Evolutionary conservation across 2,888 invertebrate species (phyloP), one percentile per base, ranked within the genome.

Genomic region (Stenodema calcarata): DNA sequence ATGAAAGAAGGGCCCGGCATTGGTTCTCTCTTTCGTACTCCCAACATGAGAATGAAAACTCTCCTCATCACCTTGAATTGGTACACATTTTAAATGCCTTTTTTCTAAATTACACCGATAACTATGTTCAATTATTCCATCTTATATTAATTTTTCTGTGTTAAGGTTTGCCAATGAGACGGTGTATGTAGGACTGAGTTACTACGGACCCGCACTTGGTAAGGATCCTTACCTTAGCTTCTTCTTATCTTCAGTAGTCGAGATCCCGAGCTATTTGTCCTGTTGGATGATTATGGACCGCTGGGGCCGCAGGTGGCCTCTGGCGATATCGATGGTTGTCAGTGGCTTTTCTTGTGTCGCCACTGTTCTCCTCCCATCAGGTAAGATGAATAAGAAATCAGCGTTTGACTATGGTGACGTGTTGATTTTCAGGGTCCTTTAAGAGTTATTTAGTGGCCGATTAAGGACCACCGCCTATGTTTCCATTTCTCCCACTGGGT

Each of bases 281-380:
- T 96, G 97, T 90, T 98, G 97, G 96, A 92, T 96, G 81, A 93
- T 97, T 16, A 96, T 98, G 95, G 97, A 97, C 90, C 94, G 94
- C 84, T 96, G 96, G 93, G 97, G 96, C 27, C 92, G 98, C 87
- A 93, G 97, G 88, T 97, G 97, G 97, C 97, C 97, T 0, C 93
- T 98, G 35, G 96, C 96, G 89, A 91, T 96, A 54, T 95, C 96
- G 75, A 96, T 97, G 96, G 94, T 96, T 79, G 92, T 96, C 87
- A 96, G 96, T 88, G 98, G 98, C 41, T 92, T 95, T 85, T 95
- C 95, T 90, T 97, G 97, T 90, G 95, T 97, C 81, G 94, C 95
- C 44, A 97, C 97, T 0, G 96, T 97, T 83, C 92, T 96, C 89
- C 92, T 98, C 80, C 97, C 97, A 0, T 91, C 93, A 90, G 95